Percentiles rank a stretch among this genome's conserved stretches.
These are phyloP conservation scores for Andrena bucephala DNA, from an alignment of 2,888 invertebrate genomes.

Conservation along the genomic window DNA sequence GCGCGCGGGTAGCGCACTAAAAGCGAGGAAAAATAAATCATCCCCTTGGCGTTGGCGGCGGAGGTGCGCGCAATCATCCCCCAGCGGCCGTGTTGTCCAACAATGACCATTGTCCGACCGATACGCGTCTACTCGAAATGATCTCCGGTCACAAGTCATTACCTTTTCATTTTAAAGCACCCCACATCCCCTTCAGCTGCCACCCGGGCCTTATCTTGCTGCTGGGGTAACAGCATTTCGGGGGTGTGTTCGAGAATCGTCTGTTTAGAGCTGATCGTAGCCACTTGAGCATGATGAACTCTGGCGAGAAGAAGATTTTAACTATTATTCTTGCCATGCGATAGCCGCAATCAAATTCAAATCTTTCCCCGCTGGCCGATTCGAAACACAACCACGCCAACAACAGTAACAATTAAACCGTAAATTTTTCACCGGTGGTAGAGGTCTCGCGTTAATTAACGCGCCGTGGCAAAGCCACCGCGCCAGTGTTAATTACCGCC, in stretches of 20 bases:
- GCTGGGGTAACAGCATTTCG: constrained; percentile 2
- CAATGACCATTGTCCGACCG: constrained; percentile 81
- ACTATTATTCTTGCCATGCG: too few relatives aligned
- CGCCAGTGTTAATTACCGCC: constrained; percentile 28
- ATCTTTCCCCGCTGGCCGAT: neutral
- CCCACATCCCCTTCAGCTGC: constrained; percentile 43
- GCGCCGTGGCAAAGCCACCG: neutral
- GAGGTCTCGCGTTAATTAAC: constrained; percentile 36
- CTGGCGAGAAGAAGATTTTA: neutral
- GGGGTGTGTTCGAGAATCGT: constrained; percentile 7
- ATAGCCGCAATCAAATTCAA: constrained; percentile 1
- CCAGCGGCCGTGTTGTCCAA: constrained; percentile 82
- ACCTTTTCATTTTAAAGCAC: constrained; percentile 83
- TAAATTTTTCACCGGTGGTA: constrained; percentile 28
- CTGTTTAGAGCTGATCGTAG: neutral
- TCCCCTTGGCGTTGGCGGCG: constrained; percentile 40
- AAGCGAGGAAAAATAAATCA: constrained; percentile 72
- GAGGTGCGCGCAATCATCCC: constrained; percentile 72
- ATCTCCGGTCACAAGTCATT: constrained; percentile 84
- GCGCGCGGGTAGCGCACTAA: constrained; percentile 54
- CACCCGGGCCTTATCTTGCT: constrained; percentile 17
- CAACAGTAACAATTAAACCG: constrained; percentile 16
- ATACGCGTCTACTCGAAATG: constrained; percentile 80
- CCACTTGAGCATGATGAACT: neutral
- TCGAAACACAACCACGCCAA: neutral